Conservation (phyloP, 2,888 invertebrate genomes). For the Leptinotarsa rubiginosa region DNA sequence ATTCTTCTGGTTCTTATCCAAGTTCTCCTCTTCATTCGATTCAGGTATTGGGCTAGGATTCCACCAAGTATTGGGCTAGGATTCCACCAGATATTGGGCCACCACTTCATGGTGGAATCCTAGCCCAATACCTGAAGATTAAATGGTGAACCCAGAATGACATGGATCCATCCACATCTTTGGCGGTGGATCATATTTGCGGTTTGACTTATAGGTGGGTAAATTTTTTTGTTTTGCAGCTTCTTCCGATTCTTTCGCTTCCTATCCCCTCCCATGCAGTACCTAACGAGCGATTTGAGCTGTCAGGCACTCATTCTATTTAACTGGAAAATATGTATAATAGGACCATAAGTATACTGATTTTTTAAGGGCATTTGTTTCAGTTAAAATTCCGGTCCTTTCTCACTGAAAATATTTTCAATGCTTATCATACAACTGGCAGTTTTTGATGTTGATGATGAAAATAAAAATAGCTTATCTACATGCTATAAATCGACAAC, state of each 20-base stretch:
- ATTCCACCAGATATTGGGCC: no score
- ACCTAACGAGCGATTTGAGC: conserved; percentile 82
- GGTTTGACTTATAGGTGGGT: conserved; percentile 69
- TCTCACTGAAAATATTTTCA: no score
- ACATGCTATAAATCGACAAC: no score
- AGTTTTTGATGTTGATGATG: no score
- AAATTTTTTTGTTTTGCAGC: conserved; percentile 57
- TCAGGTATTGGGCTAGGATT: conserved; percentile 69
- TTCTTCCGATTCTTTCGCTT: conserved; percentile 67
- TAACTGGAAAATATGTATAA: conserved; percentile 86
- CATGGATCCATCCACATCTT: conserved; percentile 76
- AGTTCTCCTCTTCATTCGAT: conserved; percentile 61
- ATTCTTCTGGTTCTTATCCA: conserved; percentile 69
- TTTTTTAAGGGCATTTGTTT: no score
- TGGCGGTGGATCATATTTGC: conserved; percentile 78
- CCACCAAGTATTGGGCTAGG: conserved; percentile 84
- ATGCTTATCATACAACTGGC: no score
- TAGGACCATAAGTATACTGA: conserved; percentile 60
- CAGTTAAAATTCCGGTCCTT: no score
- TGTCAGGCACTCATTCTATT: conserved; percentile 83
- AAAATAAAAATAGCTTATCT: no score
- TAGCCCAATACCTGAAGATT: no score
- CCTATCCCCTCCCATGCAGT: conserved; percentile 74
- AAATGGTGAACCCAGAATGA: conserved; percentile 90
- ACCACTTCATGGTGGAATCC: no score